Conservation (phyloP, 2,113 vertebrate genomes). For the Arizona elegans region DNA sequence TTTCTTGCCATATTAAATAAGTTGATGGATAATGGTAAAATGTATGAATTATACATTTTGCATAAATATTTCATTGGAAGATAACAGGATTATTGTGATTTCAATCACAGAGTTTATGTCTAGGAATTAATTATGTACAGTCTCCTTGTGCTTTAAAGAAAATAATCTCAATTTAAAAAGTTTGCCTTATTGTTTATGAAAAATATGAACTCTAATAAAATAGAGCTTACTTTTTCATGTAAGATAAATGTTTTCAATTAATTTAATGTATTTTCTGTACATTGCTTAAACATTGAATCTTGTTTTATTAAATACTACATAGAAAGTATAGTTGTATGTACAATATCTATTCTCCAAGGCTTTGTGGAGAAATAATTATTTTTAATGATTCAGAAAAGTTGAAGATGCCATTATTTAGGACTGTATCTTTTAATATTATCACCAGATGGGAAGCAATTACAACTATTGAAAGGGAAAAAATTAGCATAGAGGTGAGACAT, state of each 20-base stretch:
- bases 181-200: background rate
- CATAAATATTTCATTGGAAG: conserved; percentile 12
- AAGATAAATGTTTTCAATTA: conserved; percentile 56
- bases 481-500: background rate
- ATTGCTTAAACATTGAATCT: conserved; percentile 51
- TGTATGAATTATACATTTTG: conserved; percentile 29
- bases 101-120: background rate
- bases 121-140: conserved; percentile 32
- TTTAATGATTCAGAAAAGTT: conserved; percentile 45
- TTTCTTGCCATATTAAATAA: background rate
- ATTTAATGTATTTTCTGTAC: conserved; percentile 59
- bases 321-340: conserved; percentile 42
- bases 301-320: conserved; percentile 60
- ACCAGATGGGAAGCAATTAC: conserved; percentile 41
- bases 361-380: conserved; percentile 52
- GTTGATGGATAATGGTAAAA: conserved; percentile 6
- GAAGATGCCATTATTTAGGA: conserved; percentile 33
- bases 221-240: conserved; percentile 45
- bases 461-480: conserved; percentile 30
- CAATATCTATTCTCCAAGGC: conserved; percentile 40
- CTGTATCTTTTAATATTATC: conserved; percentile 35
- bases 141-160: conserved; percentile 39
- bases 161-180: conserved; percentile 38
- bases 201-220: conserved; percentile 40
- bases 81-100: conserved; percentile 28